Conservation (phyloP, 2,113 vertebrate genomes). For the Scopus umbretta region DNA sequence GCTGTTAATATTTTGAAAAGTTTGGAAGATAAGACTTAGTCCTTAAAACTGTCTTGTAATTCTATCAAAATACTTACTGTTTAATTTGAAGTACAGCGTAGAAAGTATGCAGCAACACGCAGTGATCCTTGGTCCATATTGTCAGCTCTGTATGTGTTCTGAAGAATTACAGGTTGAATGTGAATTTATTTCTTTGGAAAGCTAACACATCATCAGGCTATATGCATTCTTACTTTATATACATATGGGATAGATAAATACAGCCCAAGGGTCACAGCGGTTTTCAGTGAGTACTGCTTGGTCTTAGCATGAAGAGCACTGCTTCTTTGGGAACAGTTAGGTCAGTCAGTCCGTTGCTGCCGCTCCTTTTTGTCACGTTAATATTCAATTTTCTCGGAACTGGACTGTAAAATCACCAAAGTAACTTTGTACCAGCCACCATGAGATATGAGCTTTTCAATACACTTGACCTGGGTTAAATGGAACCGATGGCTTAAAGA, state of each 20-base stretch:
- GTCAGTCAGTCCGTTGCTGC: background rate
- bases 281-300: background rate
- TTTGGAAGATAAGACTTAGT: background rate
- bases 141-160: background rate
- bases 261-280: background rate
- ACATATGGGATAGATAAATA: background rate
- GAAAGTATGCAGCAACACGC: background rate
- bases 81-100: background rate
- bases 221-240: background rate
- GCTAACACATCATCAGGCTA: background rate
- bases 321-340: background rate
- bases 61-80: background rate
- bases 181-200: background rate
- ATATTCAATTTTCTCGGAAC: background rate
- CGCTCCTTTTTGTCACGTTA: background rate
- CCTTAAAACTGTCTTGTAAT: background rate
- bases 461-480: background rate
- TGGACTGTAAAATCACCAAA: background rate
- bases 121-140: background rate
- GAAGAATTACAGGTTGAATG: background rate
- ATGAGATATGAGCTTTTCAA: background rate
- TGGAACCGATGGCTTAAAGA: background rate
- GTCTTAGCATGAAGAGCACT: background rate
- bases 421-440: background rate
- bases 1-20: background rate